Evolutionary conservation across 2,888 invertebrate species (phyloP).

Genomic region (Drosophila pseudotalamancana): DNA sequence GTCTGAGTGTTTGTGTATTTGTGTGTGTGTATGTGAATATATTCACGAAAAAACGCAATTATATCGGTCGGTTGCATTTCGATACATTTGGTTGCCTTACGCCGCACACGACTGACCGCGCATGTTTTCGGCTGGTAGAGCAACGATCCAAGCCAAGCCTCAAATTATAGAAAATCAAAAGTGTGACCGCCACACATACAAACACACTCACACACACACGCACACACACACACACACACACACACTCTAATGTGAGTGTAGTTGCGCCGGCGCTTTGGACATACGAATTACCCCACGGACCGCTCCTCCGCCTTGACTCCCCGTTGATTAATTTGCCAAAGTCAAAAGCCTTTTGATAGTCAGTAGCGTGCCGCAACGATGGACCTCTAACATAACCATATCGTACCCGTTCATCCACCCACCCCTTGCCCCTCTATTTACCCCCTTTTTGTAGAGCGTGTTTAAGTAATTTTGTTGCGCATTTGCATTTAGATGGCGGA

Average conservation of each 20-base stretch:
- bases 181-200: constrained; percentile 74
- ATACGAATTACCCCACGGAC: constrained; percentile 30
- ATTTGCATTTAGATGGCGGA: constrained; percentile 75
- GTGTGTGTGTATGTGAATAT: constrained; percentile 33
- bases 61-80: constrained; percentile 84
- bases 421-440: neutral
- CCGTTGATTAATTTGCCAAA: constrained; percentile 75
- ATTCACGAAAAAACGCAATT: constrained; percentile 81
- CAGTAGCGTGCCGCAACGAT: constrained; percentile 75
- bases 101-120: constrained; percentile 85
- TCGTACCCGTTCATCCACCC: constrained; percentile 44
- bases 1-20: constrained; percentile 22
- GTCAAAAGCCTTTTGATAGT: constrained; percentile 77
- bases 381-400: constrained; percentile 59
- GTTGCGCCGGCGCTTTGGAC: constrained; percentile 61
- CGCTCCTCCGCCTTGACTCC: constrained; percentile 14
- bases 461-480: constrained; percentile 66
- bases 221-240: constrained; percentile 1
- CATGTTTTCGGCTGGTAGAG: constrained; percentile 80
- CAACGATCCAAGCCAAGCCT: constrained; percentile 65
- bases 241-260: constrained; percentile 20
- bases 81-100: constrained; percentile 85
- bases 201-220: constrained; percentile 17
- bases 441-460: constrained; percentile 32
- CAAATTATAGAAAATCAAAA: constrained; percentile 78